phyloP scores from a whole-genome alignment of 2,888 invertebrate genomes.

The Pyrgus malvae region DNA sequence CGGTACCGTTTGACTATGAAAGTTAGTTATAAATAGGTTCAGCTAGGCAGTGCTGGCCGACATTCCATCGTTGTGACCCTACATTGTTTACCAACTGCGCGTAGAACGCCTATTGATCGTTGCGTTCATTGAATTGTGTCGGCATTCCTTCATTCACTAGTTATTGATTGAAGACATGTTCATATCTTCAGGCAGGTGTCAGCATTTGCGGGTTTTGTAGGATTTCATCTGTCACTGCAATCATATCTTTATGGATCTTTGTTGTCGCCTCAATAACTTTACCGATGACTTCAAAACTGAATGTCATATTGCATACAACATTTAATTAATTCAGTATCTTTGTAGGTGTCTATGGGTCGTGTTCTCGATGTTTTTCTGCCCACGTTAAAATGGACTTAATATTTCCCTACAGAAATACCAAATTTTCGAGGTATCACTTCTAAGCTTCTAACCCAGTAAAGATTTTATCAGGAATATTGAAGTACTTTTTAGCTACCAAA shows the following conservation, averaged over 20 bases:
- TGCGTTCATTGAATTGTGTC: conserved; percentile 46
- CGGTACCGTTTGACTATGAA: conserved; percentile 7
- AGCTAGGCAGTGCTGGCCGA: conserved; percentile 8
- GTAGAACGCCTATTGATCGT: conserved; percentile 40
- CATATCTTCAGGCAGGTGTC: conserved; percentile 23
- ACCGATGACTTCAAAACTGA: neutral
- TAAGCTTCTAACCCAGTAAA: too few species aligned
- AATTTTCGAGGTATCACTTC: too few species aligned
- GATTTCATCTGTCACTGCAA: conserved; percentile 5
- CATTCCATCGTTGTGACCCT: conserved; percentile 38
- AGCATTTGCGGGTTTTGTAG: neutral
- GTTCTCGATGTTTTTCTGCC: neutral
- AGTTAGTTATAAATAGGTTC: conserved; percentile 14
- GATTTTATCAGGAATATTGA: too few species aligned
- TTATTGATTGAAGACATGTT: conserved; percentile 47
- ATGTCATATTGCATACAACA: neutral
- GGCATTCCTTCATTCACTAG: conserved; percentile 45
- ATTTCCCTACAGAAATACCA: neutral
- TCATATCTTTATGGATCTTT: conserved; percentile 30
- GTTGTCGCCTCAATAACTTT: neutral
- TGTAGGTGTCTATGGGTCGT: neutral
- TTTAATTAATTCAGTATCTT: neutral
- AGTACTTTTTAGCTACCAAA: neutral
- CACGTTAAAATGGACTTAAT: neutral
- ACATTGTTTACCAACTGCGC: conserved; percentile 32